Evolutionary conservation across 1,140 invertebrate genomes (phyloP).

Genomic region (Pseudoatta argentina): DNA sequence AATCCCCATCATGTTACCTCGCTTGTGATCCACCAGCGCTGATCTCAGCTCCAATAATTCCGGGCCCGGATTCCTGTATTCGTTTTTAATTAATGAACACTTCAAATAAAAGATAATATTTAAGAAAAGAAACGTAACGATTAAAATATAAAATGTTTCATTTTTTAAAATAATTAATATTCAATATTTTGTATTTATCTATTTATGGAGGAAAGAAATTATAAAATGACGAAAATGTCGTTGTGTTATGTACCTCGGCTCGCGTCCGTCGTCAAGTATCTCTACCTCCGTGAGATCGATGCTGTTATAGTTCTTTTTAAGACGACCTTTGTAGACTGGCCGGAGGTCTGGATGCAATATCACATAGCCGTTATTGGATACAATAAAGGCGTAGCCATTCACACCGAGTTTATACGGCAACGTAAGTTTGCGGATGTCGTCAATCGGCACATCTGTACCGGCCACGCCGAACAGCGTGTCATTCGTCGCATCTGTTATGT

Average conservation of each 20-base stretch:
- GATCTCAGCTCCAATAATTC: constrained; percentile 88
- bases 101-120: not conserved
- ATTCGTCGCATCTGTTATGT: constrained; percentile 89
- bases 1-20: constrained; percentile 89
- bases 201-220: not conserved
- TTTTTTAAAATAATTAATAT: not conserved
- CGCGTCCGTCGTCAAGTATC: constrained; percentile 91
- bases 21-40: constrained; percentile 91
- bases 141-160: constrained; percentile 8
- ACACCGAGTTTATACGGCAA: constrained; percentile 96
- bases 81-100: constrained; percentile 41
- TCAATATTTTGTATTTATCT: not conserved
- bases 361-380: constrained; percentile 98
- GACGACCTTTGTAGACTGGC: constrained; percentile 90
- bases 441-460: constrained; percentile 97
- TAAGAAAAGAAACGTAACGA: not conserved
- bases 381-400: constrained; percentile 97
- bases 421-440: constrained; percentile 94
- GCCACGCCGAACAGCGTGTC: constrained; percentile 93
- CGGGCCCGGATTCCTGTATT: constrained; percentile 82
- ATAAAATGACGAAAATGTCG: not conserved
- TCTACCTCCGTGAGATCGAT: constrained; percentile 98
- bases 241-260: constrained; percentile 79
- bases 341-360: constrained; percentile 92
- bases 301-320: constrained; percentile 98